These are phyloP conservation scores for Drosophila differens DNA, from an alignment of 2,888 invertebrate species.

Conservation along the genomic window DNA sequence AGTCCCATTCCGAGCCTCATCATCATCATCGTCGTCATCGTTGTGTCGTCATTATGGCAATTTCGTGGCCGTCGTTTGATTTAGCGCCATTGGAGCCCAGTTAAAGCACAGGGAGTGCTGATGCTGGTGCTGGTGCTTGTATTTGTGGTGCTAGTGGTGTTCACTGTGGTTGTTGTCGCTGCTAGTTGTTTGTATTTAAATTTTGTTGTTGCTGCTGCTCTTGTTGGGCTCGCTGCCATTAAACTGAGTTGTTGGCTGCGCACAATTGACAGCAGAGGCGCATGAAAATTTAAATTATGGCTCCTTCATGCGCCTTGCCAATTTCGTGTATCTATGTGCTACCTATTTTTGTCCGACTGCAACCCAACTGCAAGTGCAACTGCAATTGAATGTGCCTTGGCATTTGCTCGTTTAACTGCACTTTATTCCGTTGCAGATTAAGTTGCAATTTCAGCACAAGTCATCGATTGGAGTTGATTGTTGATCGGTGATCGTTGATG, in stretches of 20 bases:
- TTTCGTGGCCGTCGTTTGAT: slow-evolving; percentile 79
- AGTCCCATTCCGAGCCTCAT: slow-evolving; percentile 6
- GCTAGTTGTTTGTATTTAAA: slow-evolving; percentile 74
- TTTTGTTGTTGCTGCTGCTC: slow-evolving; percentile 46
- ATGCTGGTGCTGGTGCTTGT: neutral
- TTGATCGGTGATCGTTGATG: slow-evolving; percentile 21
- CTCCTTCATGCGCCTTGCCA: slow-evolving; percentile 24
- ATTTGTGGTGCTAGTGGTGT: neutral
- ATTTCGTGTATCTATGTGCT: slow-evolving; percentile 25
- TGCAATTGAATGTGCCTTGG: slow-evolving; percentile 18
- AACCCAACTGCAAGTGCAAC: slow-evolving; percentile 8
- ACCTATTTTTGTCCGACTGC: slow-evolving; percentile 34
- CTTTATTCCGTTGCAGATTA: slow-evolving; percentile 42
- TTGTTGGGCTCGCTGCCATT: slow-evolving; percentile 56
- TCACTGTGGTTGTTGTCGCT: slow-evolving; percentile 16
- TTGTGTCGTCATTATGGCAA: slow-evolving; percentile 80
- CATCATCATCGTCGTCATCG: slow-evolving; percentile 30
- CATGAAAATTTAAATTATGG: slow-evolving; percentile 78
- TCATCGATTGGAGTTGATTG: slow-evolving; percentile 18
- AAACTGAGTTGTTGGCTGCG: slow-evolving; percentile 76
- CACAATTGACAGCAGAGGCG: slow-evolving; percentile 71
- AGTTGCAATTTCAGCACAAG: slow-evolving; percentile 46
- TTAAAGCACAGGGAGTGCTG: neutral
- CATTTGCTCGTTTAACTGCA: slow-evolving; percentile 21
- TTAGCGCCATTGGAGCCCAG: slow-evolving; percentile 69